Percentiles rank a stretch among this genome's conserved stretches.
Conservation (phyloP, 2,888 invertebrate genomes). For the Platycheirus albimanus region DNA sequence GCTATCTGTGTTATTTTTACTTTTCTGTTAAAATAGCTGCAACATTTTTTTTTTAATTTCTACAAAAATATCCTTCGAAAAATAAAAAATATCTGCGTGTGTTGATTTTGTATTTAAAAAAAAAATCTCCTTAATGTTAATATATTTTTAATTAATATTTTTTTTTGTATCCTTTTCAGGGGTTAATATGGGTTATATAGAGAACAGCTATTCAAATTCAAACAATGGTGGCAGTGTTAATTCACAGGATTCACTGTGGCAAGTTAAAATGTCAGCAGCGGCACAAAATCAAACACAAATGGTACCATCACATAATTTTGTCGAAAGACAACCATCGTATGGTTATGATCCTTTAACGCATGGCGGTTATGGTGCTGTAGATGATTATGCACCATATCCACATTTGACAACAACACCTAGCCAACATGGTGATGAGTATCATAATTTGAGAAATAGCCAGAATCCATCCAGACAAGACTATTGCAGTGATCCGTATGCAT, state of each 20-base stretch:
- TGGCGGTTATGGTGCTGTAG: constrained; percentile 91
- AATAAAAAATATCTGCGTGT: constrained; percentile 16
- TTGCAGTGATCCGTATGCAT: constrained; percentile 93
- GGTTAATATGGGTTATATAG: constrained; percentile 94
- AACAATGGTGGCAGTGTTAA: constrained; percentile 98
- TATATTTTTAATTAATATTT: neutral
- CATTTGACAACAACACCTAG: constrained; percentile 88
- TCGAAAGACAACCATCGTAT: constrained; percentile 87
- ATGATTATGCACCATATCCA: constrained; percentile 93
- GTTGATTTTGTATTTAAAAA: constrained; percentile 43
- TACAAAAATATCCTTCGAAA: constrained; percentile 5
- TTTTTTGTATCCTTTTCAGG: constrained; percentile 83
- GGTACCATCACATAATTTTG: constrained; percentile 85
- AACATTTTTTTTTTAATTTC: constrained; percentile 1
- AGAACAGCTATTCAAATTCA: constrained; percentile 95
- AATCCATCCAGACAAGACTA: constrained; percentile 94
- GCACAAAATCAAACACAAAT: constrained; percentile 87
- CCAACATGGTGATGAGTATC: constrained; percentile 88
- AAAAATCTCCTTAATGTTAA: neutral
- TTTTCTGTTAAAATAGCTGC: constrained; percentile 24
- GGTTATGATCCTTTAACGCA: constrained; percentile 91
- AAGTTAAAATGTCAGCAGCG: constrained; percentile 94
- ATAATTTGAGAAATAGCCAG: constrained; percentile 88
- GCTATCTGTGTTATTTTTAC: constrained; percentile 45
- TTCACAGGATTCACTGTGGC: constrained; percentile 97